phyloP scores from a whole-genome alignment of 2,113 vertebrate genomes.

The Sitta europaea region DNA sequence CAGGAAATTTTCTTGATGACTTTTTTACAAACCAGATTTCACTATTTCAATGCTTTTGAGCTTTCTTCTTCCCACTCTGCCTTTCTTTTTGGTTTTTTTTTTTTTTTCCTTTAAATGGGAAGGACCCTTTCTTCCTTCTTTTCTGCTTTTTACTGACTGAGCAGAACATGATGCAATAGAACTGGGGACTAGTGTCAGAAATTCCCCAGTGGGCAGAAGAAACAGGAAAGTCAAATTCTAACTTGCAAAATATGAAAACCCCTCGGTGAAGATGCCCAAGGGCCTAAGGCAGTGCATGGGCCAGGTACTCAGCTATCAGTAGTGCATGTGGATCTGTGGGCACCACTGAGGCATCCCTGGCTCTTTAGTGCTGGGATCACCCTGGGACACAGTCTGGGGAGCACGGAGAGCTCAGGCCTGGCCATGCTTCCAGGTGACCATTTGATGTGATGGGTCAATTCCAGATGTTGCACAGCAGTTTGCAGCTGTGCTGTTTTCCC shows the following conservation, averaged over 20 bases:
- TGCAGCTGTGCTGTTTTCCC: not conserved
- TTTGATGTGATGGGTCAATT: not conserved
- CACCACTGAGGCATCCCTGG: not conserved
- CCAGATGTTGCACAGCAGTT: not conserved
- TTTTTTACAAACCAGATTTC: not conserved
- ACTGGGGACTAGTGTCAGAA: not conserved
- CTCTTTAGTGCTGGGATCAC: fast-evolving
- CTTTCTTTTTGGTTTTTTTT: not conserved
- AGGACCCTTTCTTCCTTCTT: not conserved
- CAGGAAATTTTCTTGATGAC: not conserved
- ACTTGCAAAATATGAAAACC: not conserved
- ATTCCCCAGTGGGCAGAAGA: not conserved
- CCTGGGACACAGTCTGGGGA: fast-evolving
- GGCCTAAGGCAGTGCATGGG: not conserved
- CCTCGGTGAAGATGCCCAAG: not conserved
- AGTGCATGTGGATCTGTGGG: fast-evolving
- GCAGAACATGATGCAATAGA: not conserved
- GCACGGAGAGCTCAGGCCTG: fast-evolving
- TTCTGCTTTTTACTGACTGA: not conserved
- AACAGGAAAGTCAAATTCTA: not conserved
- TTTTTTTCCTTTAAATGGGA: not conserved
- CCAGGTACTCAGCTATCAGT: fast-evolving
- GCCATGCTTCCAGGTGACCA: fast-evolving
- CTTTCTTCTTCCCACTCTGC: not conserved
- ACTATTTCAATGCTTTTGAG: not conserved